Percentiles rank a stretch among this genome's conserved stretches.
Conservation (phyloP, 2,888 invertebrate species). For the Dromius quadrimaculatus region DNA sequence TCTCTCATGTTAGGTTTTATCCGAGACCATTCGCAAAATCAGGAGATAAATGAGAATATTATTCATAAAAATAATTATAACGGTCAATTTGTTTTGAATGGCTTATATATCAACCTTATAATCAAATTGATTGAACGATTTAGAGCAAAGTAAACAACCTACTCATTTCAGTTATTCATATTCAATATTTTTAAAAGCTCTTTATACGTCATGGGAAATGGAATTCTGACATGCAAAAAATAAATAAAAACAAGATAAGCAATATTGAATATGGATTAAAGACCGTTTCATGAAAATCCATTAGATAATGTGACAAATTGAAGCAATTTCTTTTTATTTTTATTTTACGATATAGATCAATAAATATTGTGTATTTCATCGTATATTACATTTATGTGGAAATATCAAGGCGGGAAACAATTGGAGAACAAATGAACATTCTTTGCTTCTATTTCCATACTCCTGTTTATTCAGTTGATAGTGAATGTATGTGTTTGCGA, state of each 20-base stretch:
- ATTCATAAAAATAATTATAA: conserved; percentile 11
- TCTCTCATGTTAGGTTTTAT: too few species aligned
- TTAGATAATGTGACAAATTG: conserved; percentile 2
- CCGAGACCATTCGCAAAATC: too few species aligned
- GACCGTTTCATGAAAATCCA: too few species aligned
- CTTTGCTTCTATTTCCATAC: too few species aligned
- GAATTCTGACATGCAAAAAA: too few species aligned
- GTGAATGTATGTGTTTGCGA: too few species aligned
- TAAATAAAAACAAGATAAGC: too few species aligned
- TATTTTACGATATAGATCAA: neutral
- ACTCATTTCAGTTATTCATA: neutral
- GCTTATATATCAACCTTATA: neutral
- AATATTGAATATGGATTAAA: too few species aligned
- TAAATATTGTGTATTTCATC: conserved; percentile 14
- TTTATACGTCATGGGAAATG: neutral
- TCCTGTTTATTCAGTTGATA: too few species aligned
- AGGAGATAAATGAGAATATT: conserved; percentile 24
- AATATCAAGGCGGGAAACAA: neutral
- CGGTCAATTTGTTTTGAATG: conserved; percentile 13
- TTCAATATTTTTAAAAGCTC: conserved; percentile 1
- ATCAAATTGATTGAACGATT: conserved; percentile 28
- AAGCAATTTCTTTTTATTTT: neutral
- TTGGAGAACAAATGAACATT: neutral
- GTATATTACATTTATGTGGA: conserved; percentile 18
- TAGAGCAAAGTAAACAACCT: conserved; percentile 2